Conservation (phyloP, 1,140 invertebrate species). For the Bathynomus jamesi region DNA sequence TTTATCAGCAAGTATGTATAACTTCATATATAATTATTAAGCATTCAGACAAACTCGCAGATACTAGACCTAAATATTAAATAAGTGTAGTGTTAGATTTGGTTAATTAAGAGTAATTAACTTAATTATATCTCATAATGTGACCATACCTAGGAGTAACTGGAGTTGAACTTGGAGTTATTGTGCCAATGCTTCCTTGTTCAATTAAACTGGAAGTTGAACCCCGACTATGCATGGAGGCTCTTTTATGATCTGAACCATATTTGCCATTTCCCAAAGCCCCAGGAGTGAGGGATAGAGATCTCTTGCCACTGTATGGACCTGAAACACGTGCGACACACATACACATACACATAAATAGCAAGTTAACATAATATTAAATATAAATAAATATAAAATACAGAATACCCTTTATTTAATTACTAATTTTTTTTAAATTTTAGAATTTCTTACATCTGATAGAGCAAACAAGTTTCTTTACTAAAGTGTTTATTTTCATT, state of each 20-base stretch:
- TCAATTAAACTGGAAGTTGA: slow-evolving; percentile 75
- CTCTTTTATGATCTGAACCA: slow-evolving; percentile 53
- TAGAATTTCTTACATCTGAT: too few species aligned
- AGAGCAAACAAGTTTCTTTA: too few species aligned
- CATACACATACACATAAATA: background rate
- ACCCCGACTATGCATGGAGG: slow-evolving; percentile 79
- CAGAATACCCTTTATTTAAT: too few species aligned
- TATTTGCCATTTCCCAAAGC: slow-evolving; percentile 35
- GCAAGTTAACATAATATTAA: background rate
- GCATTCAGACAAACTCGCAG: too few species aligned
- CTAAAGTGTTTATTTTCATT: too few species aligned
- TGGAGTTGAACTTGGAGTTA: slow-evolving; percentile 69
- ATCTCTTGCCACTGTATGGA: slow-evolving; percentile 12
- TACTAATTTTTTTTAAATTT: too few species aligned
- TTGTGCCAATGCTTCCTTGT: slow-evolving; percentile 54
- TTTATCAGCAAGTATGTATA: too few species aligned
- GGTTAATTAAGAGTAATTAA: too few species aligned
- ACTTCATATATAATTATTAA: too few species aligned
- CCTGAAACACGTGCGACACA: background rate
- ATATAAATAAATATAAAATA: background rate
- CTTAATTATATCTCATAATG: too few species aligned
- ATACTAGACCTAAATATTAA: background rate
- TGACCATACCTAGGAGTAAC: slow-evolving; percentile 64
- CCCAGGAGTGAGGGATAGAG: slow-evolving; percentile 41
- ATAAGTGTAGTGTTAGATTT: too few species aligned